Evolutionary conservation across 2,113 vertebrate species (phyloP), one percentile per base, ranked within the genome.

Genomic region (Gambusia holbrooki): DNA sequence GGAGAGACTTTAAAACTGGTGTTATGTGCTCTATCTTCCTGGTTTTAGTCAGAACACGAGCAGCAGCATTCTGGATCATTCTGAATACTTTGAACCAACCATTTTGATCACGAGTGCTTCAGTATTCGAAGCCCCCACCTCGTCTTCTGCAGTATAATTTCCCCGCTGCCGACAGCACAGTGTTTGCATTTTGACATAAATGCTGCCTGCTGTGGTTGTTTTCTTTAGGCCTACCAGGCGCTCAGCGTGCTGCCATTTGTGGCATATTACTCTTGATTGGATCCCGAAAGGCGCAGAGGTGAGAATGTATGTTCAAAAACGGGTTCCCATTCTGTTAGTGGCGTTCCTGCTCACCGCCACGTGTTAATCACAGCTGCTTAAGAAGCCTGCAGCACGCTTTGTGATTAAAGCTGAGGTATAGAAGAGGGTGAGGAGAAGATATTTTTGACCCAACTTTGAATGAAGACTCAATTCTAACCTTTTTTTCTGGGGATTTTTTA

Each of bases 391-490:
- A 28, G 75, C 27, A 13, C 25, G 54, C 37, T 58, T 37, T 71
- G 32, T 76, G 64, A 62, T 67, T 62, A 40, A 61, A 73, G 74
- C 45, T 63, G n/a, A 33, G 60, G 74, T 45, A 30, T 19, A 37
- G 67, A 73, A 30, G 40, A 66, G 27, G 68, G 74, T 51, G 4
- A 65, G 62, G 45, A 63, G 13, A 40, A 28, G 81, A 77, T 84
- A 82, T 85, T 85, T 86, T 71, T 68, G 61, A 84, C 76, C 54
- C 51, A 79, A 33, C 4, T 77, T 80, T 73, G 77, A 81, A 82
- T 27, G 35, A 66, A 81, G 54, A 32, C 6, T 7, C 4, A 32
- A 74, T 73, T 82, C 73, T 64, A 67, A 80, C 74, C 77, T 84
- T 86, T 80, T 68, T 15, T 82, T 72, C 4, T 27, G 27, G 30